Evolutionary conservation across 37 sponge, comb jelly and placozoan genomes (phyloP).

Genomic region (Axinella damicornis): DNA sequence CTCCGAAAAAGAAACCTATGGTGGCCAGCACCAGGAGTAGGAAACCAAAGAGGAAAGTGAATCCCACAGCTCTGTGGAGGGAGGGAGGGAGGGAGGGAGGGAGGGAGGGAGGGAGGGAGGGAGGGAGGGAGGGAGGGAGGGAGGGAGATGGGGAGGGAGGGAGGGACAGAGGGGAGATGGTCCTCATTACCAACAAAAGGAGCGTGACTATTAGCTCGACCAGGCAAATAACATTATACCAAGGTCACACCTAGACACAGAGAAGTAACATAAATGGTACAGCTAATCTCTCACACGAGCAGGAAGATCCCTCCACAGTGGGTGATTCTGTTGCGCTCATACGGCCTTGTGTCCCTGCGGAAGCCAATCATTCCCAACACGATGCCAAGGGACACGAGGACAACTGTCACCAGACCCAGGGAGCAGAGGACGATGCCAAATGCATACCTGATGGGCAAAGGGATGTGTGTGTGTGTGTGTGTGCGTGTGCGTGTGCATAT

Average conservation of each 20-base stretch:
- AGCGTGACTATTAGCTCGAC: too few species aligned
- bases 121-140: constrained; percentile 1
- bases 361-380: constrained; percentile 59
- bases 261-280: not conserved
- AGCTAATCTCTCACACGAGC: constrained; percentile 42
- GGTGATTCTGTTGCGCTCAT: constrained; percentile 47
- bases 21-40: constrained; percentile 55
- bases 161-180: not conserved
- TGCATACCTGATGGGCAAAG: constrained; percentile 53
- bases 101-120: not conserved
- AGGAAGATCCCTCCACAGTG: constrained; percentile 75
- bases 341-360: constrained; percentile 41
- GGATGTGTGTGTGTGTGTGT: not conserved
- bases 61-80: constrained; percentile 44
- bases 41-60: constrained; percentile 67
- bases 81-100: not conserved
- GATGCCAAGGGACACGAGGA: constrained; percentile 47
- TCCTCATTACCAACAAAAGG: too few species aligned
- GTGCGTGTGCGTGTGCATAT: not conserved
- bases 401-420: constrained; percentile 35
- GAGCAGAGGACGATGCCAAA: constrained; percentile 70
- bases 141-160: not conserved
- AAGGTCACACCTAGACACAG: not conserved
- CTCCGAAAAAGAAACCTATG: constrained; percentile 67
- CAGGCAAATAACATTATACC: not conserved